Conservation (phyloP, 2,888 invertebrate genomes). For the Acanthosoma haemorrhoidale region DNA sequence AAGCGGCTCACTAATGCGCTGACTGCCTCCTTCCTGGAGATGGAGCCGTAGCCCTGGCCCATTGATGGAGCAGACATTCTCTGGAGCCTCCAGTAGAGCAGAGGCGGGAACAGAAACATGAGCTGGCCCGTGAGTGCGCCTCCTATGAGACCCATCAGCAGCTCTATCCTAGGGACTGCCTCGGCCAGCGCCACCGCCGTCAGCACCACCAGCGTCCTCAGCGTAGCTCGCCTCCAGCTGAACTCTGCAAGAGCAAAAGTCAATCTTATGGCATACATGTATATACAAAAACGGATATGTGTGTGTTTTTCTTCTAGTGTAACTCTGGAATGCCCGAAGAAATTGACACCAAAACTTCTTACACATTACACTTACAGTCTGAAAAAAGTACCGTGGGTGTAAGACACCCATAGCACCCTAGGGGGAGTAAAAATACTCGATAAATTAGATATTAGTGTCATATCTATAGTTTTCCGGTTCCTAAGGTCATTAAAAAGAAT, state of each 20-base stretch:
- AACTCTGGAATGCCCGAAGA: too few relatives aligned
- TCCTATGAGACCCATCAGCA: constrained; percentile 80
- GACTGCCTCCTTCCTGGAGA: constrained; percentile 43
- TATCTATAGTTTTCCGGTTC: too few relatives aligned
- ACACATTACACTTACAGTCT: too few relatives aligned
- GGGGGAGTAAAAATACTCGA: too few relatives aligned
- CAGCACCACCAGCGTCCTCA: constrained; percentile 64
- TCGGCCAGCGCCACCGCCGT: constrained; percentile 72
- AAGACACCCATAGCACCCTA: too few relatives aligned
- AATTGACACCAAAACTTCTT: too few relatives aligned
- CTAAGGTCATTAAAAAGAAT: too few relatives aligned
- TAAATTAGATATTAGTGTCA: too few relatives aligned
- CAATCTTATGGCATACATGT: too few relatives aligned
- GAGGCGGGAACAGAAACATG: constrained; percentile 76
- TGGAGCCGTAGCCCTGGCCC: constrained; percentile 46
- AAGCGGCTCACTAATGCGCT: not conserved
- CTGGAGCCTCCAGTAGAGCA: constrained; percentile 68
- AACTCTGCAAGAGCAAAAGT: constrained; percentile 61
- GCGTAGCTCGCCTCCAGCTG: constrained; percentile 62
- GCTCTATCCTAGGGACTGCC: constrained; percentile 76
- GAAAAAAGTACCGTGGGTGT: too few relatives aligned
- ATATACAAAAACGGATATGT: too few relatives aligned
- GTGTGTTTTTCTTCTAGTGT: too few relatives aligned
- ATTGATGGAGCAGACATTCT: constrained; percentile 47
- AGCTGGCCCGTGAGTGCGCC: constrained; percentile 77